Percentiles rank a stretch among this genome's conserved stretches.
These are phyloP conservation scores for Aplysina aerophoba DNA, from an alignment of 37 sponge, comb jelly and placozoan species.

Conservation along the genomic window DNA sequence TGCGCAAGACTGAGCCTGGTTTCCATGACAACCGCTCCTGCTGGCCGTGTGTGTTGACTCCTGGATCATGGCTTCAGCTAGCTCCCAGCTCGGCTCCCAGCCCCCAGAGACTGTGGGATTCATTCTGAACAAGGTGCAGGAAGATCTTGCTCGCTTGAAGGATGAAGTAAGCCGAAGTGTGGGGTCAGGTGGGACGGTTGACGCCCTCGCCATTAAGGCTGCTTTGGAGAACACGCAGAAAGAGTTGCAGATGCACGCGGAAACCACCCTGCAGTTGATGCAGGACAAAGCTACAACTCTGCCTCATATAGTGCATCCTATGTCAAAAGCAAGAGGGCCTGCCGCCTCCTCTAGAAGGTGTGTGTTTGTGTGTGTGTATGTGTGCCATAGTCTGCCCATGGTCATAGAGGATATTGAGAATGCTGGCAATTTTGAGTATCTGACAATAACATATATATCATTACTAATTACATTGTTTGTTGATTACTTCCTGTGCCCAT, in stretches of 20 bases:
- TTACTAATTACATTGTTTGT: too few relatives aligned
- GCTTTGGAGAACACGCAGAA: background rate
- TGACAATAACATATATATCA: too few relatives aligned
- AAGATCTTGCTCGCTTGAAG: background rate
- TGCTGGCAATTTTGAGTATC: too few relatives aligned
- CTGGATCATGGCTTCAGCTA: background rate
- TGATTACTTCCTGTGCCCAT: too few relatives aligned
- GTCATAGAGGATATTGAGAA: too few relatives aligned
- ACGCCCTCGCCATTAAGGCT: background rate
- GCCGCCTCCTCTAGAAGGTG: background rate
- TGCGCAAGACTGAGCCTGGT: background rate
- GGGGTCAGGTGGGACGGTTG: background rate
- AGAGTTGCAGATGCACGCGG: slow-evolving; percentile 1
- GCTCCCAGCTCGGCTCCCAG: background rate
- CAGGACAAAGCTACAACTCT: background rate
- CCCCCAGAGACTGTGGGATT: background rate
- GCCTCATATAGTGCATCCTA: background rate
- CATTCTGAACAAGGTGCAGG: background rate
- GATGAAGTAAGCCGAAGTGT: background rate
- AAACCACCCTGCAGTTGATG: background rate
- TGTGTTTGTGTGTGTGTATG: background rate
- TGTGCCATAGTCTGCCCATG: too few relatives aligned
- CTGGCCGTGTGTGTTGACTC: background rate
- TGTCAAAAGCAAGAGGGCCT: background rate
- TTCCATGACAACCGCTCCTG: background rate